Conservation (phyloP, 1,140 invertebrate species). For the Oryctes rhinoceros region DNA sequence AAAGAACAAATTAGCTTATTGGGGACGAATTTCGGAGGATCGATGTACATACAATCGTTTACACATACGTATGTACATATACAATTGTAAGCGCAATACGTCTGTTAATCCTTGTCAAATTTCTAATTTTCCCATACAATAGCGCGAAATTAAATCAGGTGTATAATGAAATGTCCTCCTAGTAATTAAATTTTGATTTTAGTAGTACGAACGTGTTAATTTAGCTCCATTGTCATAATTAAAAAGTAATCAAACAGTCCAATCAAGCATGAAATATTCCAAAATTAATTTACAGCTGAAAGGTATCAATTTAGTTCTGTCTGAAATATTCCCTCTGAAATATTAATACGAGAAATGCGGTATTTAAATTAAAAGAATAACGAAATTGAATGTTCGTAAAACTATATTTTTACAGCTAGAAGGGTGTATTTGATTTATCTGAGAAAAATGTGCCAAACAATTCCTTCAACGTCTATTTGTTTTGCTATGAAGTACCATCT, state of each 20-base stretch:
- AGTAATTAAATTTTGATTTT: constrained; percentile 20
- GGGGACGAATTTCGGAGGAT: neutral
- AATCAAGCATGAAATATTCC: constrained; percentile 3
- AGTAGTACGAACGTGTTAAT: neutral
- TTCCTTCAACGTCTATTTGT: too few relatives aligned
- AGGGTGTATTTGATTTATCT: too few relatives aligned
- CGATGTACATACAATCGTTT: neutral
- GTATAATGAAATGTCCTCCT: neutral
- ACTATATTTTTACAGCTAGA: too few relatives aligned
- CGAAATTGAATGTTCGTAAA: neutral
- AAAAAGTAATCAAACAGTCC: constrained; percentile 22
- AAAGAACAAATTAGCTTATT: neutral
- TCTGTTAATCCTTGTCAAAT: neutral
- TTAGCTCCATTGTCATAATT: constrained; percentile 3
- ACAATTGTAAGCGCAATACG: neutral
- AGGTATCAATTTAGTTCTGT: neutral
- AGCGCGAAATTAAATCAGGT: neutral
- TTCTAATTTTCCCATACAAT: constrained; percentile 21
- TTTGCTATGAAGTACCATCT: too few relatives aligned
- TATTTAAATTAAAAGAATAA: neutral
- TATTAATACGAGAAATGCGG: neutral
- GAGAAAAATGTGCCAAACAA: too few relatives aligned
- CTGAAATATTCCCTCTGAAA: neutral
- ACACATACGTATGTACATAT: neutral
- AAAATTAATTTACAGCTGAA: neutral